A percentile compares a stretch with the other conserved stretches of the same genome.
phyloP scores from a whole-genome alignment of 1,140 invertebrate genomes.

The Bradysia coprophila region DNA sequence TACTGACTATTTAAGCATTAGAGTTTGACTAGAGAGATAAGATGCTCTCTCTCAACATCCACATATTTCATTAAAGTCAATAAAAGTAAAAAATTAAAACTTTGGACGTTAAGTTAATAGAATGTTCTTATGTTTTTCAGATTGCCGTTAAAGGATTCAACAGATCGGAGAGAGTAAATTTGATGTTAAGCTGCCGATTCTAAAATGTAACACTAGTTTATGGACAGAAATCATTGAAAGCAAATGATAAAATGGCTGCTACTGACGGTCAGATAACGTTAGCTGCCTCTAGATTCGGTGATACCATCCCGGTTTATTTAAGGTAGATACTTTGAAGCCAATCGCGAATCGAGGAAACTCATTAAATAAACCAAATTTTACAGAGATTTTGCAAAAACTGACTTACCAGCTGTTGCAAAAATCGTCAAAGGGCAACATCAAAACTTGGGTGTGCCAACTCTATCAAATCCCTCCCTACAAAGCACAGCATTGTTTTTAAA shows the following conservation, averaged over 20 bases:
- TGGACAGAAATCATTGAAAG: too few species aligned
- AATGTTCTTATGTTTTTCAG: too few species aligned
- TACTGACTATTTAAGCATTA: too few species aligned
- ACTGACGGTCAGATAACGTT: slow-evolving; percentile 69
- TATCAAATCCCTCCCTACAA: slow-evolving; percentile 64
- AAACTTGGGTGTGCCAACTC: slow-evolving; percentile 65
- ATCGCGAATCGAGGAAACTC: too few species aligned
- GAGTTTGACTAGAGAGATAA: too few species aligned
- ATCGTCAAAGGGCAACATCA: slow-evolving; percentile 86
- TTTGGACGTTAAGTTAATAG: too few species aligned
- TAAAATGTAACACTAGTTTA: slow-evolving; percentile 12
- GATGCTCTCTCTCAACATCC: too few species aligned
- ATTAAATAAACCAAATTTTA: too few species aligned
- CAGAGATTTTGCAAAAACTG: slow-evolving; percentile 42
- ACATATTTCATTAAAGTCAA: too few species aligned
- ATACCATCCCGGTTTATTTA: slow-evolving; percentile 32
- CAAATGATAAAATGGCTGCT: slow-evolving; percentile 57
- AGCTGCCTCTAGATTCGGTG: slow-evolving; percentile 66
- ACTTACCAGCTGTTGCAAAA: slow-evolving; percentile 68
- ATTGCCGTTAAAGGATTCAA: too few species aligned
- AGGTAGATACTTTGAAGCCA: slow-evolving; percentile 5
- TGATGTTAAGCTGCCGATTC: neutral
- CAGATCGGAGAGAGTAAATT: neutral
- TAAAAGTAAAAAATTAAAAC: too few species aligned
- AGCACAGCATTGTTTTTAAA: slow-evolving; percentile 69